phyloP scores from a whole-genome alignment of 2,888 invertebrate species.

The Netelia virgata region DNA sequence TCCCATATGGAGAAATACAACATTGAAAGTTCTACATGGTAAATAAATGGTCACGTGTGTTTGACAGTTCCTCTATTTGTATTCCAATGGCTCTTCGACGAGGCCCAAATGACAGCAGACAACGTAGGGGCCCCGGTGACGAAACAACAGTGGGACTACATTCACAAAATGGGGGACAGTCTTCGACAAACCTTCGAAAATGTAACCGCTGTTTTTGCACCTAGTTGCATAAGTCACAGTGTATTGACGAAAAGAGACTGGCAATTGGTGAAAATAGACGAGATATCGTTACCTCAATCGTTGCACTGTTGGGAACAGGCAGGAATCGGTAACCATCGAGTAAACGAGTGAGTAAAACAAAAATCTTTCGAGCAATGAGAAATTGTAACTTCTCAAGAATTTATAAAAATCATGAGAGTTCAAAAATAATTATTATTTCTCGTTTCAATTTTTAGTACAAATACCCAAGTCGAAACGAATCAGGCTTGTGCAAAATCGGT shows the following conservation, averaged over 20 bases:
- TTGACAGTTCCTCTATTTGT: conserved; percentile 93
- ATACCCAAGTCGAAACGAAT: conserved; percentile 78
- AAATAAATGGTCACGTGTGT: not conserved
- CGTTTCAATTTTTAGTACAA: conserved; percentile 72
- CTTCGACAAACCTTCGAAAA: conserved; percentile 92
- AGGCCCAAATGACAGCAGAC: conserved; percentile 96
- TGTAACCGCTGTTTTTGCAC: conserved; percentile 96
- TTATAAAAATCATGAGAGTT: not conserved
- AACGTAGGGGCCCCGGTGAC: conserved; percentile 96
- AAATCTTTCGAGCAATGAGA: no score
- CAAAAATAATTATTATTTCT: not conserved
- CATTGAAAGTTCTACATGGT: not conserved
- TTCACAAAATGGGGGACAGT: conserved; percentile 95
- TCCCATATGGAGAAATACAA: not conserved
- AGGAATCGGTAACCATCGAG: conserved; percentile 73
- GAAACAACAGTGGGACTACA: conserved; percentile 96
- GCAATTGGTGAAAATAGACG: conserved; percentile 94
- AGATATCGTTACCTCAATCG: conserved; percentile 93
- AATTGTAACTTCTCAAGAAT: not conserved
- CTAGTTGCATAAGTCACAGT: conserved; percentile 97
- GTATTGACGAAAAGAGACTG: conserved; percentile 95
- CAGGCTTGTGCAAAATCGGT: conserved; percentile 79
- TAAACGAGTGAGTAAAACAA: conserved; percentile 70
- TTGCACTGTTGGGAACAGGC: conserved; percentile 94
- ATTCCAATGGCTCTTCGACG: conserved; percentile 98